Conservation (phyloP, 2,797 vertebrate genomes). For the Cheirogaleus major region DNA sequence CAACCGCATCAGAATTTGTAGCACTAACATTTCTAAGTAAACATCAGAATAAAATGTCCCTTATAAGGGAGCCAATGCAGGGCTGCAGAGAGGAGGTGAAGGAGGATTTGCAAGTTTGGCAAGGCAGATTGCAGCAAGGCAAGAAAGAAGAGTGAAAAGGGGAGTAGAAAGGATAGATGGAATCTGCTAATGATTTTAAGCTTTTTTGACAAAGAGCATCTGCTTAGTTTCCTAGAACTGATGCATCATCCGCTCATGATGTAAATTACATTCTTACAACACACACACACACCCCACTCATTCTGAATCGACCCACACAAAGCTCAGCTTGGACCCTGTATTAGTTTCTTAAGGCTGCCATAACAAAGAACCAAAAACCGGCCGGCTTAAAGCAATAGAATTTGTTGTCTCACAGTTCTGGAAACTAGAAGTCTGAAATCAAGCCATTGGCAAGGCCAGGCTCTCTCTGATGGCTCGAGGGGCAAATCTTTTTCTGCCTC, state of each 20-base stretch:
- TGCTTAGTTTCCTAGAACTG: background rate
- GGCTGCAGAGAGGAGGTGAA: background rate
- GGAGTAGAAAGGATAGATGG: background rate
- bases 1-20: background rate
- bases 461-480: background rate
- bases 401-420: background rate
- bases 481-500: background rate
- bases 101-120: background rate
- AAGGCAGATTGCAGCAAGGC: background rate
- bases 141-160: background rate
- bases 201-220: background rate
- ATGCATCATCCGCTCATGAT: no score
- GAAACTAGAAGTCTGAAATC: background rate
- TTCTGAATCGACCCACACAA: background rate
- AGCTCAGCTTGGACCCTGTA: background rate
- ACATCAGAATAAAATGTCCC: constrained; percentile 60
- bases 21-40: constrained; percentile 59
- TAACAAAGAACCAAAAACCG: background rate
- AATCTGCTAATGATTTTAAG: background rate
- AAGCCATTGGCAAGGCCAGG: background rate
- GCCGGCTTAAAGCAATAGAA: background rate
- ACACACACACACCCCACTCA: background rate
- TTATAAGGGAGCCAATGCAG: constrained; percentile 8
- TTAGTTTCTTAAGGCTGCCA: background rate
- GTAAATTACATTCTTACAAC: background rate